These are phyloP conservation scores for Globodera ellingtonae DNA, from an alignment of 1,140 invertebrate species.

Conservation along the genomic window DNA sequence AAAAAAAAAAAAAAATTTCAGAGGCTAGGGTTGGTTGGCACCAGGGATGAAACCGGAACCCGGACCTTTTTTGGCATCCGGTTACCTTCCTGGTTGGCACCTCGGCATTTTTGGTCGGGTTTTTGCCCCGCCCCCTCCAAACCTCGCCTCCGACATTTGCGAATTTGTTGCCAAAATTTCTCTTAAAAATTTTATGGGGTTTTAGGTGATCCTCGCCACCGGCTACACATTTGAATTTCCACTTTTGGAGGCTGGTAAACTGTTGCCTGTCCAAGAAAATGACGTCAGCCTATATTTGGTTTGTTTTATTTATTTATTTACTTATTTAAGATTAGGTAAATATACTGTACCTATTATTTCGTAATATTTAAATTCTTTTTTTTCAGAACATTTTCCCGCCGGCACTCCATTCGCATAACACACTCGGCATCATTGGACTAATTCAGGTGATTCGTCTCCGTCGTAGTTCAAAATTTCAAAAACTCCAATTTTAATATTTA, in stretches of 20 bases:
- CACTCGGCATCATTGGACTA: constrained; percentile 69
- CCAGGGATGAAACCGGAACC: not conserved
- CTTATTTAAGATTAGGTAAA: no score
- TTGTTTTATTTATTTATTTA: not conserved
- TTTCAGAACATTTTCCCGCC: constrained; percentile 66
- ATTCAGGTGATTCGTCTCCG: constrained; percentile 63
- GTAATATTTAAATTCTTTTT: no score
- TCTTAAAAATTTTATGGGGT: no score
- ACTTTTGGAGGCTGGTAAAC: constrained; percentile 39
- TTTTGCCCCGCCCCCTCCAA: not conserved
- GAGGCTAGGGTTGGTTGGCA: constrained; percentile 5
- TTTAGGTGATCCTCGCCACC: constrained; percentile 54
- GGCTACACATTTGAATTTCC: constrained; percentile 55
- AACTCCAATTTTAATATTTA: no score
- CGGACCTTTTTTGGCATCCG: not conserved
- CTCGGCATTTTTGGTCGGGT: no score
- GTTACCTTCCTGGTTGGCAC: no score
- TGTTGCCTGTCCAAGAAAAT: constrained; percentile 63
- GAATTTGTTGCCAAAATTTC: no score
- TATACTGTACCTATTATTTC: no score
- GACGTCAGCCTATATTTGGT: constrained; percentile 67
- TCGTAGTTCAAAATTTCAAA: not conserved
- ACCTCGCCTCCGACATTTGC: no score
- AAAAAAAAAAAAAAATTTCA: no score
- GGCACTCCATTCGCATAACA: constrained; percentile 62